A percentile compares a stretch with the other conserved stretches of the same genome.
These are phyloP conservation scores for Peromyscus melanophrys DNA, from an alignment of 2,797 vertebrate genomes.

Conservation along the genomic window DNA sequence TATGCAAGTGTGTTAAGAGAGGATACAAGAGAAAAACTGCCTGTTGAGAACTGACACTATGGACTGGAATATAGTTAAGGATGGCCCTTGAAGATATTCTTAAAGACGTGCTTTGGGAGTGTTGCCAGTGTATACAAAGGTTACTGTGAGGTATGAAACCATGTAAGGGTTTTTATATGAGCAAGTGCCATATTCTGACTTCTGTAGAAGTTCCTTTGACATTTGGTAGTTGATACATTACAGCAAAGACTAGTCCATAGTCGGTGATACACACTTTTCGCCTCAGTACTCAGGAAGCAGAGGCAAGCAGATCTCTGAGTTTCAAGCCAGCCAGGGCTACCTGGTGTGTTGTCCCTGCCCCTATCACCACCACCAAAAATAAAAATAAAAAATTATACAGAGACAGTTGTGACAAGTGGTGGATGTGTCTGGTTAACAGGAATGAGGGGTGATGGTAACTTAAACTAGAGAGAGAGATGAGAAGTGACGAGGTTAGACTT, in stretches of 20 bases:
- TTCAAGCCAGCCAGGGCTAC: background rate
- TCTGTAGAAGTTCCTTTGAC: background rate
- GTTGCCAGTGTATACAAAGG: background rate
- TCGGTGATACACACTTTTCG: background rate
- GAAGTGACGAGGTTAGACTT: background rate
- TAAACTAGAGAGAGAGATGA: background rate
- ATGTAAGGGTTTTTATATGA: background rate
- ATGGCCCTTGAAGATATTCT: background rate
- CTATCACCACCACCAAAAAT: background rate
- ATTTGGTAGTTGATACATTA: background rate
- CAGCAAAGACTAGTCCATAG: background rate
- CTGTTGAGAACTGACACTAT: background rate
- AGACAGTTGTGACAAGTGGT: background rate
- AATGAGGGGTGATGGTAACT: background rate
- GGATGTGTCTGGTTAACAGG: background rate
- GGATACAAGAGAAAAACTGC: background rate
- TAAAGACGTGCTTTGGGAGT: conserved; percentile 1
- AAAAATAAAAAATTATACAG: background rate
- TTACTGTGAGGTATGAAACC: background rate
- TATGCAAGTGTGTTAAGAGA: background rate
- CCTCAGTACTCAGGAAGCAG: background rate
- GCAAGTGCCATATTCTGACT: background rate
- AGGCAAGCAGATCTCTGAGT: background rate
- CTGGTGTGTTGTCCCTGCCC: background rate
- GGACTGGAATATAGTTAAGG: background rate